Evolutionary conservation across 2,113 vertebrate genomes (phyloP), one percentile per base, ranked within the genome.

Genomic region (Ceyx melanurus): DNA sequence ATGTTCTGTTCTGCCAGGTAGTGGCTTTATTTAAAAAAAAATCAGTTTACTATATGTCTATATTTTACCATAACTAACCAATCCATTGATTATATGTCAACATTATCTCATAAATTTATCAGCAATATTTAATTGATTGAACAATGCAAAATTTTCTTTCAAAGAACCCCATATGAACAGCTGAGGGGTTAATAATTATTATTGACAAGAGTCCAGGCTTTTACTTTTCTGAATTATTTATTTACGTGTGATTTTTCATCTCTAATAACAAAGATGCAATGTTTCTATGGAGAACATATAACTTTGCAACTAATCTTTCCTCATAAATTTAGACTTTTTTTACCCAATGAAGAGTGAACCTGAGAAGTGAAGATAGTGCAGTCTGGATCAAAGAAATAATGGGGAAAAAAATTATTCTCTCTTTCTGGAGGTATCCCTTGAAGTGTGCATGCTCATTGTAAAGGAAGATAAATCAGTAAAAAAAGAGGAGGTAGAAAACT

Each of bases 391-490:
- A 90, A 86, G 61, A 88, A 81, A 93, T 86, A 91, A 86, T 67
- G 40, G 58, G 22, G 8, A 82, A 87, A 78, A 92, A 92, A 79
- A 82, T 40, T 83, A 75, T 81, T 91, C 56, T 58, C 19, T 78
- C 26, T 86, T 92, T 88, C 70, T 77, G 64, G 33, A 57, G 71
- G 37, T 80, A 77, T 77, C 84, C 56, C 76, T 97, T 83, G 91
- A 92, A 93, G 90, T 82, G 4, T 43, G 61, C 42, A 45, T 68
- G 43, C 73, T 92, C 43, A 86, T 88, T 95, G 82, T 85, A 82
- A 88, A 91, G 54, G 20, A 96, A 62, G 94, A 90, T 94, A 96
- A 93, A 94, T 96, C 50, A 68, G 33, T 18, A 57, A 26, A 68
- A 82, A 88, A 64, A 43, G 5, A 45, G 10, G 90, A 93, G 88